These are phyloP conservation scores for Drosophila siamana DNA, from an alignment of 2,888 invertebrate genomes.

Conservation along the genomic window DNA sequence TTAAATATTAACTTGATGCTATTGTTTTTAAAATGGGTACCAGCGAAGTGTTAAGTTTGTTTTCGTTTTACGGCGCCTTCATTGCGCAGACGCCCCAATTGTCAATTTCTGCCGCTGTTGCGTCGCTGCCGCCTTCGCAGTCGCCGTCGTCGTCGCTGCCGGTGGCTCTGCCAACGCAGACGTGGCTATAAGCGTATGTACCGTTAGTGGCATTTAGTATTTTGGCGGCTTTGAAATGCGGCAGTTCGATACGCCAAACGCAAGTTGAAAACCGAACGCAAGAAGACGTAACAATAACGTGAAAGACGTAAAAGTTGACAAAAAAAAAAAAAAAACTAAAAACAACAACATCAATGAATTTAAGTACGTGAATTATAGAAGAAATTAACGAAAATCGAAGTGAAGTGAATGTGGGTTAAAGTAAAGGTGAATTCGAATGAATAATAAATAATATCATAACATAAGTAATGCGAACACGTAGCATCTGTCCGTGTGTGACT, in stretches of 20 bases:
- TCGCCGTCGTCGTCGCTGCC: not conserved
- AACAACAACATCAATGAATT: conserved; percentile 3
- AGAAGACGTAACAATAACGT: conserved; percentile 5
- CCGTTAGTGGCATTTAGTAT: conserved; percentile 39
- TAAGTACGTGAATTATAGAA: conserved; percentile 6
- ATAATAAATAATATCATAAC: conserved; percentile 44
- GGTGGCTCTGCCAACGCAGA: conserved; percentile 4
- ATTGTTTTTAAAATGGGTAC: not conserved
- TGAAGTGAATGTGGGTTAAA: conserved; percentile 23
- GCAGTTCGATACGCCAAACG: conserved; percentile 6
- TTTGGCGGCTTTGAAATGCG: conserved; percentile 48
- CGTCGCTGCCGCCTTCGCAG: conserved; percentile 8
- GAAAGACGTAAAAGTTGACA: conserved; percentile 7
- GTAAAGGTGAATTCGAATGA: conserved; percentile 34
- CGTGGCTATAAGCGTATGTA: conserved; percentile 6
- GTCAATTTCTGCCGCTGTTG: conserved; percentile 30
- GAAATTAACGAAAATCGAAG: conserved; percentile 25
- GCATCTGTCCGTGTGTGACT: not conserved
- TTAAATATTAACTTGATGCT: not conserved
- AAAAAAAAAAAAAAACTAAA: not conserved
- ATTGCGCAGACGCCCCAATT: conserved; percentile 42
- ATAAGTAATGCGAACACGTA: conserved; percentile 40
- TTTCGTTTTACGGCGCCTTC: conserved; percentile 37
- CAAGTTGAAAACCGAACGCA: conserved; percentile 4
- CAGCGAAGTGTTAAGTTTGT: conserved; percentile 48